A percentile compares a stretch with the other conserved stretches of the same genome.
phyloP scores from a whole-genome alignment of 2,797 vertebrate genomes.

The Menidia menidia region DNA sequence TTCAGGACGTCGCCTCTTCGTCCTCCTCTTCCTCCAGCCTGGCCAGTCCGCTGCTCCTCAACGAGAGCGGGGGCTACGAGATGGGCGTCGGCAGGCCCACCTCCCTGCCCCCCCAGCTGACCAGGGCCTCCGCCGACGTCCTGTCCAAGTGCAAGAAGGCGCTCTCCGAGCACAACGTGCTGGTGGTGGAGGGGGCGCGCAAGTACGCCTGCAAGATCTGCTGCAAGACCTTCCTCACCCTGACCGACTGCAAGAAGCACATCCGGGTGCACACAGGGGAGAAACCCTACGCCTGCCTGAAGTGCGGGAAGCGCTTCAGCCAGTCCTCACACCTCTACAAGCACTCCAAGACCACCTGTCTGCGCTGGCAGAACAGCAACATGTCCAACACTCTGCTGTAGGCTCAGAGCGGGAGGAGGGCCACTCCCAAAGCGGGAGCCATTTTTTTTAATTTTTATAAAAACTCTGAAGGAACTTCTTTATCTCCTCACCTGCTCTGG shows the following conservation, averaged over 20 bases:
- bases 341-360: constrained; percentile 98
- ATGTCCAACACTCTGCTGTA: constrained; percentile 91
- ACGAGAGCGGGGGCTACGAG: constrained; percentile 81
- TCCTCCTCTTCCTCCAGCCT: constrained; percentile 82
- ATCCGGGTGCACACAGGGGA: constrained; percentile 98
- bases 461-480: constrained; percentile 1
- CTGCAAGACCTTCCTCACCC: constrained; percentile 97
- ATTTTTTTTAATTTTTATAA: background rate
- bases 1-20: constrained; percentile 87
- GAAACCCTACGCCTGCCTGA: constrained; percentile 97
- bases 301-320: constrained; percentile 97
- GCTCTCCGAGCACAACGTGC: constrained; percentile 96
- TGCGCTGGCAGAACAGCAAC: constrained; percentile 96
- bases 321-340: constrained; percentile 99
- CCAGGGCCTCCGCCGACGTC: constrained; percentile 94
- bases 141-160: constrained; percentile 99
- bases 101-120: constrained; percentile 89
- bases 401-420: background rate
- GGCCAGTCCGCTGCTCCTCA: constrained; percentile 82
- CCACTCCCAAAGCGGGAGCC: too few species aligned
- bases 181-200: constrained; percentile 96
- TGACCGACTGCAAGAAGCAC: constrained; percentile 99
- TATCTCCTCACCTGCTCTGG: constrained; percentile 16
- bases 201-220: constrained; percentile 99
- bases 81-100: constrained; percentile 62